phyloP scores from a whole-genome alignment of 2,113 vertebrate species.

The Hemichromis elongatus region DNA sequence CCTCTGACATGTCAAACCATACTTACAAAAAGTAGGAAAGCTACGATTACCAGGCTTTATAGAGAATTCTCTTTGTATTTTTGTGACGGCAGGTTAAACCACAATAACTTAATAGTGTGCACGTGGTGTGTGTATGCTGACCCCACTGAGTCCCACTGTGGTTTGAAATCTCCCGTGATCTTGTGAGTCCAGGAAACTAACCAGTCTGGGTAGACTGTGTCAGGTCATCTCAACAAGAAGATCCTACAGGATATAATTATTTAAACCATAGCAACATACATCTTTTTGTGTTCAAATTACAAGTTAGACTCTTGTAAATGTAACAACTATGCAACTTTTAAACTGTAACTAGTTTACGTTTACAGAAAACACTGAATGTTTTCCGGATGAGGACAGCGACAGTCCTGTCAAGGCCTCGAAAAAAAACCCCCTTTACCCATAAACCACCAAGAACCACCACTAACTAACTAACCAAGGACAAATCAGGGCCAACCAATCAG shows the following conservation, averaged over 20 bases:
- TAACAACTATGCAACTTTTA: background rate
- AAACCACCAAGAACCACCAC: background rate
- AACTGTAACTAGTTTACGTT: background rate
- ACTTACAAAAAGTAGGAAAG: background rate
- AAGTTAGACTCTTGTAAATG: accelerated
- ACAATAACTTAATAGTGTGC: background rate
- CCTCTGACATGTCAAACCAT: background rate
- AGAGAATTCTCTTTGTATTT: background rate
- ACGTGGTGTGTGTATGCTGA: background rate
- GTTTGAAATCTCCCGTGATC: background rate
- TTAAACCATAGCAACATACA: background rate
- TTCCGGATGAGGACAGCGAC: background rate
- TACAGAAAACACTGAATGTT: background rate
- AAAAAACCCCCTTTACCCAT: background rate
- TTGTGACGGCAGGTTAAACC: accelerated
- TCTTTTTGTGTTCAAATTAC: background rate
- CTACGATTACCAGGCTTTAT: background rate
- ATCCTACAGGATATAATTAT: background rate
- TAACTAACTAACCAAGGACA: background rate
- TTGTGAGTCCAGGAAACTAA: background rate
- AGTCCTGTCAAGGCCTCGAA: background rate
- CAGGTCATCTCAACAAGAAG: background rate
- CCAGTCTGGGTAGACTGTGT: background rate
- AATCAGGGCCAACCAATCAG: background rate
- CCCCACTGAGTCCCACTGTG: background rate